Conservation (phyloP, 35 echinoderm and acorn worm genomes). For the Apostichopus californicus region DNA sequence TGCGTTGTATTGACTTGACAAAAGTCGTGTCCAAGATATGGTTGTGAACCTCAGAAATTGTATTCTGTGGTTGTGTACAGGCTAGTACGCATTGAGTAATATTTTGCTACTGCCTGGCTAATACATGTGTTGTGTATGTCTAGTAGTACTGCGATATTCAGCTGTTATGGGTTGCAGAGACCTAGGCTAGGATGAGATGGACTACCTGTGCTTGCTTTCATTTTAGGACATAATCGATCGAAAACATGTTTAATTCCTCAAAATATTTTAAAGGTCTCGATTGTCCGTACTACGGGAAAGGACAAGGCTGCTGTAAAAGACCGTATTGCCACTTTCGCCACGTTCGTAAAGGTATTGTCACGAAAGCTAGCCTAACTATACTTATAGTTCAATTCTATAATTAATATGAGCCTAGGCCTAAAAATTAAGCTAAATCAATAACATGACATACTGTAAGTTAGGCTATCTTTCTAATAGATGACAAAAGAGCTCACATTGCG, state of each 20-base stretch:
- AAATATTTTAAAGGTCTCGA: conserved; percentile 42
- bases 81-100: too few species aligned
- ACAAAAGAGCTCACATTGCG: too few species aligned
- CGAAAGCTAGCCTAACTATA: background rate
- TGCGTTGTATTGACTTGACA: background rate
- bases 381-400: too few species aligned
- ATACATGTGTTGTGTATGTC: background rate
- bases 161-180: background rate
- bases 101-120: too few species aligned
- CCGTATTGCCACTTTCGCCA: conserved; percentile 53
- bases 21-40: background rate
- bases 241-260: conserved; percentile 37
- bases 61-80: too few species aligned
- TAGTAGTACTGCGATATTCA: too few species aligned
- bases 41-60: too few species aligned
- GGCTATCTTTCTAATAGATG: too few species aligned
- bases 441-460: too few species aligned
- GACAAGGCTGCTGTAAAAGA: conserved; percentile 30
- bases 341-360: conserved; percentile 20
- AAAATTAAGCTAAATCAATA: too few species aligned
- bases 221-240: background rate
- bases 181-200: background rate
- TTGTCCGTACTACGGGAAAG: conserved; percentile 49
- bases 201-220: too few species aligned
- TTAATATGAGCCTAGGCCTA: too few species aligned